These are phyloP conservation scores for Melinaea marsaeus DNA, from an alignment of 2,888 invertebrate genomes.

Conservation along the genomic window DNA sequence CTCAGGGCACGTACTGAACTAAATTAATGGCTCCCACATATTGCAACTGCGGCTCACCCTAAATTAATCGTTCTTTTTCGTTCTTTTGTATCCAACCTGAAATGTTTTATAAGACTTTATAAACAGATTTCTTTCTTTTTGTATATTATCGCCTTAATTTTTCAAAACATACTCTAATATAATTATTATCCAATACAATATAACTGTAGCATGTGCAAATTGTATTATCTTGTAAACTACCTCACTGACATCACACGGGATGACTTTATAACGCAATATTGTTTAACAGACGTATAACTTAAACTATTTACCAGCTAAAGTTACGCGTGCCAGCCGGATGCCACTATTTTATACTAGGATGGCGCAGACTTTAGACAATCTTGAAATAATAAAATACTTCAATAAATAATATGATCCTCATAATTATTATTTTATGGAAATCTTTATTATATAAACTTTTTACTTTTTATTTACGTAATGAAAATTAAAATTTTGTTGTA, in stretches of 20 bases:
- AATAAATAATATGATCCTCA: too few relatives aligned
- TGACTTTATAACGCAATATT: slow-evolving; percentile 60
- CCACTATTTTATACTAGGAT: slow-evolving; percentile 52
- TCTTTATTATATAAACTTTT: too few relatives aligned
- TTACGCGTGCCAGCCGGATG: slow-evolving; percentile 57
- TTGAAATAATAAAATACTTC: too few relatives aligned
- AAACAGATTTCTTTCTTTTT: slow-evolving; percentile 42
- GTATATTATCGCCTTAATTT: neutral
- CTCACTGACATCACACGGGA: slow-evolving; percentile 49
- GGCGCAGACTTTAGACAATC: slow-evolving; percentile 38
- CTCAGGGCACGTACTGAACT: slow-evolving; percentile 73
- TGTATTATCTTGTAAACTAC: slow-evolving; percentile 51
- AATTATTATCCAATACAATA: slow-evolving; percentile 8
- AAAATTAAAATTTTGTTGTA: too few relatives aligned
- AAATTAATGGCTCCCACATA: slow-evolving; percentile 76
- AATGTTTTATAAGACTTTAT: slow-evolving; percentile 70
- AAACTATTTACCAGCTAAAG: slow-evolving; percentile 69
- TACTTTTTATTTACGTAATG: too few relatives aligned
- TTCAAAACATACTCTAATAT: slow-evolving; percentile 2
- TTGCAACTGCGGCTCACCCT: slow-evolving; percentile 61
- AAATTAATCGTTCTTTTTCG: slow-evolving; percentile 72
- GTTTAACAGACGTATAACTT: slow-evolving; percentile 49
- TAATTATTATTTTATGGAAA: too few relatives aligned
- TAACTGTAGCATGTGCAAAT: slow-evolving; percentile 24
- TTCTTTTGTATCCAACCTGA: slow-evolving; percentile 58